Percentiles rank a stretch among this genome's conserved stretches.
phyloP scores from a whole-genome alignment of 2,797 vertebrate species.

The Gymnodraco acuticeps region DNA sequence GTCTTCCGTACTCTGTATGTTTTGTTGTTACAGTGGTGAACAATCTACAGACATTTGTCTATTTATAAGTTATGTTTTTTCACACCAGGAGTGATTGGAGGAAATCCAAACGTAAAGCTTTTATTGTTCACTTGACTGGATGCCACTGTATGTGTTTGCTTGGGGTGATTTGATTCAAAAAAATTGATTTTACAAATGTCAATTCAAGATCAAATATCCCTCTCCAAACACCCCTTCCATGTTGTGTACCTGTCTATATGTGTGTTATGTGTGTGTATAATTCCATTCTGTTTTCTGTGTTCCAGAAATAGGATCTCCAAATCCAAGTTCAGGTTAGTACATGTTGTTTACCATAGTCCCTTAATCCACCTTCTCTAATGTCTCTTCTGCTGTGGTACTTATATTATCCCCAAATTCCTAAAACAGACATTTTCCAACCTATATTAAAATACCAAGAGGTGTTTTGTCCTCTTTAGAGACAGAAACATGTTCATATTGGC shows the following conservation, averaged over 20 bases:
- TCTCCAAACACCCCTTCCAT: conserved; percentile 70
- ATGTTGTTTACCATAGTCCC: conserved; percentile 76
- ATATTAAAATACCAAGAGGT: not conserved
- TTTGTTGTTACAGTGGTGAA: conserved; percentile 75
- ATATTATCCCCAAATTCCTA: too few species aligned
- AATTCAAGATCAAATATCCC: conserved; percentile 10
- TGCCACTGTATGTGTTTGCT: conserved; percentile 68
- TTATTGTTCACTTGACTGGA: conserved; percentile 64
- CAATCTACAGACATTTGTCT: conserved; percentile 63
- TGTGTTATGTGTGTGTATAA: conserved; percentile 85
- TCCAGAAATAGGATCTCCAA: conserved; percentile 99
- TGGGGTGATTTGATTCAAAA: conserved; percentile 69
- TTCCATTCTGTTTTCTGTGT: conserved; percentile 92
- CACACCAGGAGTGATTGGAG: conserved; percentile 45
- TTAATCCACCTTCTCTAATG: conserved; percentile 55
- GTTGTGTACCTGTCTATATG: conserved; percentile 72
- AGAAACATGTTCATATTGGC: not conserved
- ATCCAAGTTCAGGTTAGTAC: conserved; percentile 99
- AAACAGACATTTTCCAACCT: not conserved
- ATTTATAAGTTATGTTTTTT: conserved; percentile 26
- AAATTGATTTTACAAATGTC: not conserved
- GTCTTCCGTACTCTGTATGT: conserved; percentile 77
- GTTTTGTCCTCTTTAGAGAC: not conserved
- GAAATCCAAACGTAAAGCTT: conserved; percentile 35
- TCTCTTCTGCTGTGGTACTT: conserved; percentile 49